Evolutionary conservation across 2,888 invertebrate genomes (phyloP).

Genomic region (Machimus rusticus): DNA sequence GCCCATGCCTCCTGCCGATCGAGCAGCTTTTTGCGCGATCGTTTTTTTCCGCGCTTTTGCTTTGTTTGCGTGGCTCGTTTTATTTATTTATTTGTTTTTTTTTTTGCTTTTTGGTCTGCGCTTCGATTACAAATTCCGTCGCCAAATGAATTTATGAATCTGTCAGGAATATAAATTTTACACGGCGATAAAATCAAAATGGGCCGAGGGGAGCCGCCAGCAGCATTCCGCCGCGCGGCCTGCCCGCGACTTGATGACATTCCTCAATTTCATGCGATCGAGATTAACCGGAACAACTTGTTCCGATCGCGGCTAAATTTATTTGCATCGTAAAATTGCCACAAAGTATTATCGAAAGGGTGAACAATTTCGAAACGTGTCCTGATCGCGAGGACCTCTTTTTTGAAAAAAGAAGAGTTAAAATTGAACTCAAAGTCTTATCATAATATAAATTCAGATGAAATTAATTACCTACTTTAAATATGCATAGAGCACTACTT

Average conservation of each 20-base stretch:
- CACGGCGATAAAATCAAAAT: neutral
- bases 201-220: neutral
- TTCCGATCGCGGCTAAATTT: neutral
- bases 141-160: slow-evolving; percentile 38
- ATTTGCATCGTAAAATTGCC: neutral
- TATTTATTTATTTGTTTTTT: neutral
- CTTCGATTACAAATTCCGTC: slow-evolving; percentile 32
- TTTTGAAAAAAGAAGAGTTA: too few relatives aligned
- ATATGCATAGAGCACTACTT: too few relatives aligned
- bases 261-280: slow-evolving; percentile 12
- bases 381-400: neutral
- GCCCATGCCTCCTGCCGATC: slow-evolving; percentile 10
- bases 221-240: neutral
- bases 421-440: too few relatives aligned
- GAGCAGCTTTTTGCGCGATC: neutral
- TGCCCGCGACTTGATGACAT: neutral
- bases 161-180: slow-evolving; percentile 37
- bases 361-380: neutral
- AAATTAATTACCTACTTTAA: too few relatives aligned
- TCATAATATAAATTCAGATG: too few relatives aligned
- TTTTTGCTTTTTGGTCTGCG: neutral
- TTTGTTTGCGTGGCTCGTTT: neutral
- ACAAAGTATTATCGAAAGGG: neutral
- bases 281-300: neutral
- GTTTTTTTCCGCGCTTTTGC: neutral